These are phyloP conservation scores for Noctua janthe DNA, from an alignment of 2,888 invertebrate species.

Conservation along the genomic window DNA sequence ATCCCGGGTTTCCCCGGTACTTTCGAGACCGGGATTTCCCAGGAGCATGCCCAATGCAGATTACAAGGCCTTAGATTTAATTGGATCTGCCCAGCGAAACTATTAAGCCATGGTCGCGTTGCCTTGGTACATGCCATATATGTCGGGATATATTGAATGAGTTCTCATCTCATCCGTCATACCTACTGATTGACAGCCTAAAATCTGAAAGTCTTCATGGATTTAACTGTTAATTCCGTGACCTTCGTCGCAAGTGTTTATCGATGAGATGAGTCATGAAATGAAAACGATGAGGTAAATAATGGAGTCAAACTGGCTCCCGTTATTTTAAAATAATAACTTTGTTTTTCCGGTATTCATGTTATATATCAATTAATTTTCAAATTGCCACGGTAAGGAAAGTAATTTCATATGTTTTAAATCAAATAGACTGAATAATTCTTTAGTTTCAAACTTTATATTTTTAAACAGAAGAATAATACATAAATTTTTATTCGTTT, in stretches of 20 bases:
- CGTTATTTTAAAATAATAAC: background rate
- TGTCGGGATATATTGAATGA: background rate
- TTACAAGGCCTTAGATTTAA: too few species aligned
- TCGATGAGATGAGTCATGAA: background rate
- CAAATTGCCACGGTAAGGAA: background rate
- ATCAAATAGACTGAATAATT: background rate
- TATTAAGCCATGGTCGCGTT: background rate
- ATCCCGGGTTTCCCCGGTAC: background rate
- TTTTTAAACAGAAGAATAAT: background rate
- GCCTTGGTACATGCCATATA: background rate
- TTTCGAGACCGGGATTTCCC: background rate
- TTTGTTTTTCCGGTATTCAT: background rate
- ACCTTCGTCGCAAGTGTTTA: background rate
- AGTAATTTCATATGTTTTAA: background rate
- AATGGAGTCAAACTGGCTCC: background rate
- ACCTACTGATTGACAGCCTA: background rate
- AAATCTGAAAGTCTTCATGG: background rate
- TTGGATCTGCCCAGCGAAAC: too few species aligned
- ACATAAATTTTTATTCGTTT: background rate
- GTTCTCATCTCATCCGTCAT: background rate
- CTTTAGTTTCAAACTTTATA: background rate
- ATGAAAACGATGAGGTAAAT: background rate
- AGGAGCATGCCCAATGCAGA: too few species aligned
- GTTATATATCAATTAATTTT: background rate
- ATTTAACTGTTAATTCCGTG: background rate